Conservation (phyloP, 2,797 vertebrate species). For the Gallinago nigripennis region DNA sequence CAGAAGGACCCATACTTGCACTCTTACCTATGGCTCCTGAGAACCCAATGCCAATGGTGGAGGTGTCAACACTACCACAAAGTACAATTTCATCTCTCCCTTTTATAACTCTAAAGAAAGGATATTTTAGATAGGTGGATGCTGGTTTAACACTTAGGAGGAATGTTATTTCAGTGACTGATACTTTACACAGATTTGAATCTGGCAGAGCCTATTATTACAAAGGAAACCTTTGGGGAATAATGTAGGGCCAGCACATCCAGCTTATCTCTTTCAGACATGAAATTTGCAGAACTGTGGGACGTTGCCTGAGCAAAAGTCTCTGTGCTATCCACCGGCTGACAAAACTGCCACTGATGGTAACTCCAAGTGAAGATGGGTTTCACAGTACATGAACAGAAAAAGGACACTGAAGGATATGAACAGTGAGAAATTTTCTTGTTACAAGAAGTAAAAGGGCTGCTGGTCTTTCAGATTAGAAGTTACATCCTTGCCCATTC, state of each 20-base stretch:
- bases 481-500: neutral
- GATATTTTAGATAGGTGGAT: neutral
- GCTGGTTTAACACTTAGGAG: neutral
- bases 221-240: neutral
- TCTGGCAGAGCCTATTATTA: neutral
- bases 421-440: neutral
- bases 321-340: neutral
- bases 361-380: neutral
- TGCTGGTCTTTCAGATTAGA: neutral
- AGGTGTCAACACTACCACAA: neutral
- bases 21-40: neutral
- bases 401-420: neutral
- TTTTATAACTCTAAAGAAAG: neutral
- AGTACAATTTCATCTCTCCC: neutral
- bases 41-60: accelerated
- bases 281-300: neutral
- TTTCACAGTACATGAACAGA: neutral
- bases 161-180: neutral
- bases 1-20: neutral
- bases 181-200: neutral
- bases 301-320: neutral
- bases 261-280: neutral
- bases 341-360: neutral
- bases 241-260: neutral
- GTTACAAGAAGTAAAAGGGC: neutral